A percentile compares a stretch with the other conserved stretches of the same genome.
phyloP scores from a whole-genome alignment of 2,797 vertebrate species.

The Pseudocheirus occidentalis region DNA sequence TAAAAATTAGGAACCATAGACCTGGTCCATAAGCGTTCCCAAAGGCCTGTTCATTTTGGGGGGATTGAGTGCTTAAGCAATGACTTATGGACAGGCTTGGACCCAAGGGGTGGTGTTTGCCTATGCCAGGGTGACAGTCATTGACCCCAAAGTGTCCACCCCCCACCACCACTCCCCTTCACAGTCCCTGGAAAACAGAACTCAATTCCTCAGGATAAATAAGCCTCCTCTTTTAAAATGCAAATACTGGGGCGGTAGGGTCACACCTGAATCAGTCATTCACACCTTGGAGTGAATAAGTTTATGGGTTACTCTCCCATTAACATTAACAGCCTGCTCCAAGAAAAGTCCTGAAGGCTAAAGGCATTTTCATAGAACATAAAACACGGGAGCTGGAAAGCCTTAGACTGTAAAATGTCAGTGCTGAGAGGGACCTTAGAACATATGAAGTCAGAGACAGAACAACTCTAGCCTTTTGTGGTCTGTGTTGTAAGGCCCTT shows the following conservation, averaged over 20 bases:
- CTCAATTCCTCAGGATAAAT: not conserved
- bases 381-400: not conserved
- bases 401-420: not conserved
- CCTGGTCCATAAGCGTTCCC: not conserved
- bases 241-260: not conserved
- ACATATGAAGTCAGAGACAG: not conserved
- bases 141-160: not conserved
- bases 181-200: not conserved
- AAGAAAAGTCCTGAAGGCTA: not conserved
- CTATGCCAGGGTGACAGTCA: not conserved
- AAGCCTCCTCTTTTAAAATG: conserved; percentile 4
- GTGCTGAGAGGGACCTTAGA: not conserved
- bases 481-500: not conserved
- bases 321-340: not conserved
- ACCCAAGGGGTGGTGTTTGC: not conserved
- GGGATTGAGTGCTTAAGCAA: not conserved
- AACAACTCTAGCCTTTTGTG: not conserved
- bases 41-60: not conserved
- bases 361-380: conserved; percentile 1
- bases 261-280: not conserved
- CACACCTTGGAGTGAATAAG: not conserved
- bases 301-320: not conserved
- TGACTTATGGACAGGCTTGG: not conserved
- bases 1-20: not conserved
- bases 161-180: not conserved